Evolutionary conservation across 2,888 invertebrate genomes (phyloP).

Genomic region (Carabus problematicus): DNA sequence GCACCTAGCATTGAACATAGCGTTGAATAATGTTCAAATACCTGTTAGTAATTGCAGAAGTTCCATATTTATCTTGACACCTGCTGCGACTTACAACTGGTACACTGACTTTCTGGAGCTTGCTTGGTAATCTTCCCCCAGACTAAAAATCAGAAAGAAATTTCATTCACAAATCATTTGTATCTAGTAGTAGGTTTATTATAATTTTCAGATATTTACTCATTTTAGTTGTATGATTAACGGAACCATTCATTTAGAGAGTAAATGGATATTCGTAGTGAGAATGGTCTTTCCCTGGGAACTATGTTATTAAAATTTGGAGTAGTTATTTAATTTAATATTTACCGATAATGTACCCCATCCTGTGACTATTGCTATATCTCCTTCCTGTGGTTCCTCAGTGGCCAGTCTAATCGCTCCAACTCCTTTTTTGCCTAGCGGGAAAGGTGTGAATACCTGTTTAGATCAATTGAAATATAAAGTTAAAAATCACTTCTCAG

Average conservation of each 20-base stretch:
- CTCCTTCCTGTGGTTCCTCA: conserved; percentile 28
- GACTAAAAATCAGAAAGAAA: neutral
- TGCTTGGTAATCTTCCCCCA: conserved; percentile 12
- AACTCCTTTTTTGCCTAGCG: too few species aligned
- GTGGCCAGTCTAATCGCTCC: conserved; percentile 40
- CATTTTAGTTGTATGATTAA: too few species aligned
- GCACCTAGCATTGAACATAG: neutral
- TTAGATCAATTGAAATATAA: too few species aligned
- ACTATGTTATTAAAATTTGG: too few species aligned
- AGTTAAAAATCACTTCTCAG: too few species aligned
- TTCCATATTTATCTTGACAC: conserved; percentile 14
- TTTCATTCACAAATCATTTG: too few species aligned
- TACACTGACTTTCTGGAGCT: conserved; percentile 19
- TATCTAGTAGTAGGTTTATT: too few species aligned
- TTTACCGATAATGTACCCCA: conserved; percentile 44
- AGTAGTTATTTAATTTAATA: neutral
- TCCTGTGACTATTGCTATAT: conserved; percentile 38
- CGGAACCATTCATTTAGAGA: too few species aligned
- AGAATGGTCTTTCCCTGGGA: too few species aligned
- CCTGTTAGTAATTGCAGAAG: conserved; percentile 5
- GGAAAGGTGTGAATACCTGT: too few species aligned
- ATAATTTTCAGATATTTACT: too few species aligned
- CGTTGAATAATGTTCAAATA: neutral
- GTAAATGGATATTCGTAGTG: too few species aligned
- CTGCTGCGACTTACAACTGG: conserved; percentile 13